Base-by-base conservation (phyloP, 2,113 vertebrate species). In the Panthera leo region DNA sequence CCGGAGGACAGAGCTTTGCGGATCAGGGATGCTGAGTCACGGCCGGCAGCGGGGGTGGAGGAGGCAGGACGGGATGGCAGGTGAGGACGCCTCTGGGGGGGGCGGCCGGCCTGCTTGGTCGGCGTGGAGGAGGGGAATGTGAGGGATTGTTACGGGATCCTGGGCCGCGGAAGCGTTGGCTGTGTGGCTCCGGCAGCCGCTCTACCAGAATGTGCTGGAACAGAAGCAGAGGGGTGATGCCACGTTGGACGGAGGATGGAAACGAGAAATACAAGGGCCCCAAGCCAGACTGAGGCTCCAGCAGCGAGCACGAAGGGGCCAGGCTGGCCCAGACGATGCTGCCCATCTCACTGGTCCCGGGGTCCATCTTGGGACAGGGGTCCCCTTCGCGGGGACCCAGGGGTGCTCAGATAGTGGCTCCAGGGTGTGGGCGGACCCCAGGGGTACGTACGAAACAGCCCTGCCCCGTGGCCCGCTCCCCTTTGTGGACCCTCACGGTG, bases 191-290 rank as follows among this genome's bases (percentile, higher is more conserved):
- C 15, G 65, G 0, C 68, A 27, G 39, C n/a, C 0, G 1, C 5
- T 4, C 16, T 14, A 3, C 36, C 16, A 5, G 73, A 71, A 79
- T 6, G 73, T 73, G 78, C 79, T 39, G 12, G 88, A 39, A 34
- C 2, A 27, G 16, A 45, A 36, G 71, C 31, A 5, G 63, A 84
- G 75, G 65, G 0, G 3, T 4, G 55, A 45, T 2, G 36, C 21
- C 9, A 4, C 34, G 2, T 4, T 39, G 67, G 31, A 11, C 3
- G 16, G 67, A 34, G 55, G 65, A 10, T 2, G 34, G 36, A 5
- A 10, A 6, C 1, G 55, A 6, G 34, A 36, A 13, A 5, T 13
- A 7, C 5, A 7, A 1, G 5, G 1, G 27, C 29, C 34, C 5
- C 10, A 5, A 11, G 31, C 51, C 2, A 5, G 36, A 27, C 2